phyloP scores from a whole-genome alignment of 2,797 vertebrate genomes.

The Gadopsis marmoratus region DNA sequence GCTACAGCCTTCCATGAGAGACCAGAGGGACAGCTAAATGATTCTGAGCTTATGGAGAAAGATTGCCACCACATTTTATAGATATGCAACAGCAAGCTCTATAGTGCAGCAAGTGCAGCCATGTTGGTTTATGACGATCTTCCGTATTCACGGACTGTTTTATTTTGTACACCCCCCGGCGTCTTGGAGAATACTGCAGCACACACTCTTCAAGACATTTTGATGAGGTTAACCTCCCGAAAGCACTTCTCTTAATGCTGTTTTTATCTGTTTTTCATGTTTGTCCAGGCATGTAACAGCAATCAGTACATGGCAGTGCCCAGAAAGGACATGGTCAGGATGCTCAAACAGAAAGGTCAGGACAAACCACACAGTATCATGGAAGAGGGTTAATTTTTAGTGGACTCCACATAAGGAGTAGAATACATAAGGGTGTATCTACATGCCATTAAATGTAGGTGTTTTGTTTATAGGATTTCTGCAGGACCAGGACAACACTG shows the following conservation, averaged over 20 bases:
- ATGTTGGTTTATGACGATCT: no score
- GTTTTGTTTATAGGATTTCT: slow-evolving; percentile 72
- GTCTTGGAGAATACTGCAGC: background rate
- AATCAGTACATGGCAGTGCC: slow-evolving; percentile 87
- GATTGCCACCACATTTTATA: no score
- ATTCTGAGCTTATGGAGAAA: no score
- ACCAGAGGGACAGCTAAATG: no score
- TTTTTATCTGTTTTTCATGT: slow-evolving; percentile 13
- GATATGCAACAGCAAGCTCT: no score
- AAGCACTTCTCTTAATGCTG: background rate
- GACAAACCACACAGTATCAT: slow-evolving; percentile 4
- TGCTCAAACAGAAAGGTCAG: slow-evolving; percentile 78
- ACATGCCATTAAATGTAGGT: background rate
- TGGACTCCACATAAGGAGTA: background rate
- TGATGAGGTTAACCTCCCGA: background rate
- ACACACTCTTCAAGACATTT: background rate
- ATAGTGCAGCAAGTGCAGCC: no score
- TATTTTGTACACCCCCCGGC: no score
- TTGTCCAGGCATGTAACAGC: slow-evolving; percentile 88
- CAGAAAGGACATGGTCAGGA: slow-evolving; percentile 82
- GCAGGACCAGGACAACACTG: slow-evolving; percentile 66
- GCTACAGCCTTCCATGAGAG: no score
- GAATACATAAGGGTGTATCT: background rate
- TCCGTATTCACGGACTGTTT: no score
- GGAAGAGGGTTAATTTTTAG: background rate